Evolutionary conservation across 2,888 invertebrate species (phyloP).

Genomic region (Imbricaverruca yamaguchii): DNA sequence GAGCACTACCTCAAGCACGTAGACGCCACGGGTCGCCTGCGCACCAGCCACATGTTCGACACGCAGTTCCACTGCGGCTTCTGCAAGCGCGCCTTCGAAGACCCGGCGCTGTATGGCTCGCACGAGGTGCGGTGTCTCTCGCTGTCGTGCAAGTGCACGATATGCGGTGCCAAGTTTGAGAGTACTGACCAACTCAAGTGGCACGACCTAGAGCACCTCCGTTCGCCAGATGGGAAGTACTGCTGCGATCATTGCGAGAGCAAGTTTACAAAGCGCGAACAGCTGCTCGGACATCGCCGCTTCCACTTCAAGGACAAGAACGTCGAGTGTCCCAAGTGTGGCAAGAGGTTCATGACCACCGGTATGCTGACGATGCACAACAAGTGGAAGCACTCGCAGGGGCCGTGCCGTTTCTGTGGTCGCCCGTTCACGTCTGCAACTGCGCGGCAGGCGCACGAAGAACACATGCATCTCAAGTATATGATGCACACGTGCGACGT

Average conservation of each 20-base stretch:
- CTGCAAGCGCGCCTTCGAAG: background rate
- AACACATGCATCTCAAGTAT: constrained; percentile 33
- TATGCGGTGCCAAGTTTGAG: background rate
- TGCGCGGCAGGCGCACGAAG: constrained; percentile 32
- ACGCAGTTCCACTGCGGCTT: background rate
- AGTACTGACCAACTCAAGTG: background rate
- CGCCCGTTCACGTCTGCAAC: constrained; percentile 32
- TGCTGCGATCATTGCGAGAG: constrained; percentile 1
- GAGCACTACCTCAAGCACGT: constrained; percentile 1
- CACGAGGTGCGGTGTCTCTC: constrained; percentile 15
- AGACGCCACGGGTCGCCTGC: background rate
- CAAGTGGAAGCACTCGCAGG: constrained; percentile 33
- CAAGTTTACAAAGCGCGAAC: constrained; percentile 1
- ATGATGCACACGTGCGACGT: constrained; percentile 31
- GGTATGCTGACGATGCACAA: constrained; percentile 32
- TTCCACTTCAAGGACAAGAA: constrained; percentile 29
- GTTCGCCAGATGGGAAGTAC: constrained; percentile 5
- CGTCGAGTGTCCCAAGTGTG: constrained; percentile 32
- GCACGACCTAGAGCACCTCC: constrained; percentile 14
- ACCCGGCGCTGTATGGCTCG: background rate
- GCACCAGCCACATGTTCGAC: too few relatives aligned
- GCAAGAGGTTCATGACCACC: constrained; percentile 32
- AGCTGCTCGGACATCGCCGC: constrained; percentile 8
- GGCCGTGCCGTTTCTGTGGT: constrained; percentile 32
- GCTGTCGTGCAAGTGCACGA: background rate